Evolutionary conservation across 2,888 invertebrate genomes (phyloP).

Genomic region (Pammene fasciana): DNA sequence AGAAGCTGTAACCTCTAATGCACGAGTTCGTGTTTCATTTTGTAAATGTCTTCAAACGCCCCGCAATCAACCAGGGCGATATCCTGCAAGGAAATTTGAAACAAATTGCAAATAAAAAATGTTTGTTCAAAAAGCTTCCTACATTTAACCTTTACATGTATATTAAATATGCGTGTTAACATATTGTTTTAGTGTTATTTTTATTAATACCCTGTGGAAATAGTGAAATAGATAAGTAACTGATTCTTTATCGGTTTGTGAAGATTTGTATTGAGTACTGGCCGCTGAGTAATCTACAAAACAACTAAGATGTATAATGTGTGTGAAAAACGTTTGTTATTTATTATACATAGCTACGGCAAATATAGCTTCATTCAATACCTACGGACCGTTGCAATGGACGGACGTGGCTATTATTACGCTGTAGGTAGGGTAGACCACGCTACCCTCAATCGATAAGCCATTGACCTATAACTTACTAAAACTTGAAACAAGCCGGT

Average conservation of each 20-base stretch:
- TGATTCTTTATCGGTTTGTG: too few species aligned
- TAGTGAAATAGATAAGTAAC: too few species aligned
- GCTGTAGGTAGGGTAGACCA: constrained; percentile 43
- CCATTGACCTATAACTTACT: constrained; percentile 59
- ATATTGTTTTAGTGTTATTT: too few species aligned
- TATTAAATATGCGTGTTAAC: background rate
- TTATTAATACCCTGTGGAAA: too few species aligned
- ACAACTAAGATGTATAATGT: too few species aligned
- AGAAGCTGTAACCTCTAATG: background rate
- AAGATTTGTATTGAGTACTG: too few species aligned
- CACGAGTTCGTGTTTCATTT: background rate
- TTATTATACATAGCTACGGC: background rate
- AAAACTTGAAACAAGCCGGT: constrained; percentile 24
- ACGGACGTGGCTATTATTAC: constrained; percentile 34
- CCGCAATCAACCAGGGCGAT: constrained; percentile 23
- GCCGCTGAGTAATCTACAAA: too few species aligned
- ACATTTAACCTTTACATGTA: background rate
- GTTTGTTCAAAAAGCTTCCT: background rate
- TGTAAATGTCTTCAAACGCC: constrained; percentile 1
- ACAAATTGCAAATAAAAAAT: constrained; percentile 26
- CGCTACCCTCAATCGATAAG: constrained; percentile 61
- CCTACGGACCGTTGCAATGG: constrained; percentile 8
- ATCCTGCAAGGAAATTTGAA: constrained; percentile 37
- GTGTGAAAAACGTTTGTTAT: background rate
- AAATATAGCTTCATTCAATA: constrained; percentile 21